Evolutionary conservation across 2,113 vertebrate species (phyloP).

Genomic region (Nesoenas mayeri): DNA sequence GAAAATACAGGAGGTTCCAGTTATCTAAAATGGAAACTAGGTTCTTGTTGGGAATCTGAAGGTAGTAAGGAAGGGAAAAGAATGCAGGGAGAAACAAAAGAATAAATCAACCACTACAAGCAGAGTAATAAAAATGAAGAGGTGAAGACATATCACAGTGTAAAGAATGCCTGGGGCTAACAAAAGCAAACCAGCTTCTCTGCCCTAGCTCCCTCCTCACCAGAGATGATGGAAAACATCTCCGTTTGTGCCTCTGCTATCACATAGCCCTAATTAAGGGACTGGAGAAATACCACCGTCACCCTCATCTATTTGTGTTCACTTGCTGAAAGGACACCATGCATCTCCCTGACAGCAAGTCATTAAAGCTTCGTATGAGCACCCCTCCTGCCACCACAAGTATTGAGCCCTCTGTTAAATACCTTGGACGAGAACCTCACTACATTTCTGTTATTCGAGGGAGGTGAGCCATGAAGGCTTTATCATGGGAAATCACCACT

Average conservation of each 20-base stretch:
- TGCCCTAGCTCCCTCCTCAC: slow-evolving; percentile 10
- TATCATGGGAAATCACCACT: not conserved
- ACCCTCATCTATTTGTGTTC: slow-evolving; percentile 73
- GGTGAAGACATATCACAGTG: not conserved
- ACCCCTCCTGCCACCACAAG: slow-evolving; percentile 58
- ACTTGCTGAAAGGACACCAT: slow-evolving; percentile 75
- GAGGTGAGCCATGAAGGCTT: not conserved
- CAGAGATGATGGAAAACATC: slow-evolving; percentile 65
- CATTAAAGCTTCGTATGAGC: slow-evolving; percentile 69
- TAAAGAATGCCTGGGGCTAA: not conserved
- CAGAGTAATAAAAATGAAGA: not conserved
- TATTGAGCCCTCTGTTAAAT: slow-evolving; percentile 12
- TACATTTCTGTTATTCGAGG: not conserved
- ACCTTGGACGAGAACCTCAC: not conserved
- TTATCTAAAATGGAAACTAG: not conserved
- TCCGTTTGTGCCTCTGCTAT: slow-evolving; percentile 52
- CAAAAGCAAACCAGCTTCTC: not conserved
- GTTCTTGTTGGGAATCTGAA: not conserved
- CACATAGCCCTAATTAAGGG: slow-evolving; percentile 78
- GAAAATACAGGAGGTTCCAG: not conserved
- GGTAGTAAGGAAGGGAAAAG: not conserved
- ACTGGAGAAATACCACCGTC: slow-evolving; percentile 74
- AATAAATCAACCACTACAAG: not conserved
- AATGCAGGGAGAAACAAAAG: not conserved
- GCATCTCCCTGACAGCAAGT: slow-evolving; percentile 82